Percentiles rank a stretch among this genome's conserved stretches.
phyloP scores from a whole-genome alignment of 2,797 vertebrate genomes.

The Thalassophryne amazonica region DNA sequence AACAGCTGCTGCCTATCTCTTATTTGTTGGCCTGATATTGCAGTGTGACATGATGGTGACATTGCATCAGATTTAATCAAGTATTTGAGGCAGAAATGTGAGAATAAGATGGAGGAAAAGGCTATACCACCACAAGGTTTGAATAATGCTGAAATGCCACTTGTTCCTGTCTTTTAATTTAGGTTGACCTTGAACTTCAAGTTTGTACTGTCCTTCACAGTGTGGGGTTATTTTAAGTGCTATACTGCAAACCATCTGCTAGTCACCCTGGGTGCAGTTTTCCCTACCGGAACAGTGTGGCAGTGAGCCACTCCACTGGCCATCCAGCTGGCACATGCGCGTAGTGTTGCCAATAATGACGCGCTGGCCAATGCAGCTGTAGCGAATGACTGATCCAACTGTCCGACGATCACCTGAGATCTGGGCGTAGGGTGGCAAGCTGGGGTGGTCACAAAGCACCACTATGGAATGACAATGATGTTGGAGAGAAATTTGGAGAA shows the following conservation, averaged over 20 bases:
- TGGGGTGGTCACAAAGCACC: constrained; percentile 93
- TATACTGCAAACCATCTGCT: neutral
- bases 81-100: neutral
- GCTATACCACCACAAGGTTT: neutral
- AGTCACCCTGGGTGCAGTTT: constrained; percentile 21
- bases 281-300: constrained; percentile 94
- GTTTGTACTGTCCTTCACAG: neutral
- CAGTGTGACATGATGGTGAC: neutral
- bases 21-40: constrained; percentile 30
- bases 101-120: neutral
- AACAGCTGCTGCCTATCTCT: constrained; percentile 40
- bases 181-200: neutral
- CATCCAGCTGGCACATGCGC: constrained; percentile 92
- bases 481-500: too few species aligned
- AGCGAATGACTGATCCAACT: constrained; percentile 89
- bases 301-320: constrained; percentile 93
- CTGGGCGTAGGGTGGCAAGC: constrained; percentile 89
- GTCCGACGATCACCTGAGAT: constrained; percentile 88
- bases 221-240: neutral
- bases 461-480: constrained; percentile 84
- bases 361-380: constrained; percentile 88
- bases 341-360: constrained; percentile 90
- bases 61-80: constrained; percentile 20
- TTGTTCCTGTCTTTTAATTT: neutral
- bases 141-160: neutral